phyloP scores from a whole-genome alignment of 2,888 invertebrate genomes.

The Exephanes ischioxanthus region DNA sequence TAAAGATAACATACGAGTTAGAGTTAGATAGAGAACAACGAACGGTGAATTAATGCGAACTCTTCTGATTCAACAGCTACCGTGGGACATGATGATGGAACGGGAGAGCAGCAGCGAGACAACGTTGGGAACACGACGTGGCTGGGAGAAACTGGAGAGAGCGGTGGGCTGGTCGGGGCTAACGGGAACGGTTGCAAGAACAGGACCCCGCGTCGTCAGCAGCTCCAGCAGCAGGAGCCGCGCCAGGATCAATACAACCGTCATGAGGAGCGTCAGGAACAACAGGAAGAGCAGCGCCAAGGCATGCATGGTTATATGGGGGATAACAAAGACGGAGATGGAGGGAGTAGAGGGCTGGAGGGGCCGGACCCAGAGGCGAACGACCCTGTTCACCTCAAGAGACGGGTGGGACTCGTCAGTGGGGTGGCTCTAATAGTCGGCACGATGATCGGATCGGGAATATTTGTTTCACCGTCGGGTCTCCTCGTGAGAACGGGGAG shows the following conservation, averaged over 20 bases:
- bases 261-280: slow-evolving; percentile 48
- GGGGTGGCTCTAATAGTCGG: slow-evolving; percentile 99
- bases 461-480: slow-evolving; percentile 99
- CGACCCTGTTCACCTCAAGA: slow-evolving; percentile 99
- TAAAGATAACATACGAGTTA: not conserved
- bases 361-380: slow-evolving; percentile 97
- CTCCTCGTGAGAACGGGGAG: slow-evolving; percentile 96
- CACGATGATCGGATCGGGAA: slow-evolving; percentile 99
- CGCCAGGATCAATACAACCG: slow-evolving; percentile 60
- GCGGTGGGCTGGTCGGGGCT: slow-evolving; percentile 64
- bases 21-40: not conserved
- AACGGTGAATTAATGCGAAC: not conserved
- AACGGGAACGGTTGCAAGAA: slow-evolving; percentile 64
- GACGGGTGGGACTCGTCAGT: slow-evolving; percentile 99
- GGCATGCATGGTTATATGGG: slow-evolving; percentile 76
- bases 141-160: slow-evolving; percentile 64
- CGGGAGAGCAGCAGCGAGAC: slow-evolving; percentile 73
- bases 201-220: slow-evolving; percentile 63
- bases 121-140: slow-evolving; percentile 54
- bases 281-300: slow-evolving; percentile 67
- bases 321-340: slow-evolving; percentile 83
- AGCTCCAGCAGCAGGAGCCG: slow-evolving; percentile 52
- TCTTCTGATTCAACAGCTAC: slow-evolving; percentile 74
- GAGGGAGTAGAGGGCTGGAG: slow-evolving; percentile 90
- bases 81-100: slow-evolving; percentile 82